Evolutionary conservation across 2,113 vertebrate species (phyloP), one percentile per base, ranked within the genome.

Genomic region (Pygoscelis antarcticus): DNA sequence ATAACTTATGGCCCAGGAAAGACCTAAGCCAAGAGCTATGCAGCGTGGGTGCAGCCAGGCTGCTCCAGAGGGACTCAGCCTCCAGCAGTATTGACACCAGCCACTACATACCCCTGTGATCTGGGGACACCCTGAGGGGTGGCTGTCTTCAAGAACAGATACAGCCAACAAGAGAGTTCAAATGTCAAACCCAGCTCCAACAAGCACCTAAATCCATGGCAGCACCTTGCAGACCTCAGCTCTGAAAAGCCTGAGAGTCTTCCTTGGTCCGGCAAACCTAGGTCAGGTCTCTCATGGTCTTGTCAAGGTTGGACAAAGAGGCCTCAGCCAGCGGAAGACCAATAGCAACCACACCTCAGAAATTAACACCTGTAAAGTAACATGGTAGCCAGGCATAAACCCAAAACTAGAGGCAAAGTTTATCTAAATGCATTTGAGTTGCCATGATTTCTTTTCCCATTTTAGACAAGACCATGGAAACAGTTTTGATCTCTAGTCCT

Each of bases 361-460:
- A 91, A 62, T 44, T 17, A 89, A 80, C 11, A 49, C 13, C 27
- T 8, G 3, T 25, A 62, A 68, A 87, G 44, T 49, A 87, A 65
- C 0, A 1, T 20, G 36, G 58, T 65, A 92, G 54, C 42, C 64
- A 90, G 62, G 26, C 82, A 68, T 49, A 88, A 87, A 79, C 49
- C 19, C 66, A 65, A 52, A 90, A 54, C 42, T 51, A 57, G 44
- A 89, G 29, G 44, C 54, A 79, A 91, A 69, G 74, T 94, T 96
- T 88, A 86, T 49, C 25, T 74, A 64, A 86, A 88, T 75, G 62
- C 29, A 52, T 88, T 68, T 52, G 44, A 65, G 94, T 86, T 97
- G 65, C 80, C 65, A 76, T 68, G 89, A 95, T 93, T 96, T 83
- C 66, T 95, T 95, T 94, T 94, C 83, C 70, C 77, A 19, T 92